Percentiles rank a stretch among this genome's conserved stretches.
These are phyloP conservation scores for Sylvilagus floridanus DNA, from an alignment of 2,797 vertebrate genomes.

Conservation along the genomic window DNA sequence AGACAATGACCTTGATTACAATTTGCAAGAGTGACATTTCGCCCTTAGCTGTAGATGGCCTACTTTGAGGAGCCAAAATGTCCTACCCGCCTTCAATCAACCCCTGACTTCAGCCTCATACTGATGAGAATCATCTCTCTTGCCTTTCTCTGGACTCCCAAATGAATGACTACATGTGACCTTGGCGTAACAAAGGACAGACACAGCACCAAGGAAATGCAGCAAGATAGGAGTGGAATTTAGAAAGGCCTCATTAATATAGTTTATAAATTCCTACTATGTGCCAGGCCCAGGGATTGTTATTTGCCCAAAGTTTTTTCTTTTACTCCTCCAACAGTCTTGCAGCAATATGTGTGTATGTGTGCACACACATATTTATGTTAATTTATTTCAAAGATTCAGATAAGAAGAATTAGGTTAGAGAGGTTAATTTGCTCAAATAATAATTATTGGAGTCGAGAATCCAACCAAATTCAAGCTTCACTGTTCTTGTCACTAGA, in stretches of 20 bases:
- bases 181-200: background rate
- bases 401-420: background rate
- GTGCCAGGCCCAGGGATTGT: background rate
- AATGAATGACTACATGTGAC: background rate
- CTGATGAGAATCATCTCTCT: background rate
- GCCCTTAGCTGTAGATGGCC: background rate
- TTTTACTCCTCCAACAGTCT: background rate
- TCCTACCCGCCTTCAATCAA: background rate
- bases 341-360: background rate
- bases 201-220: background rate
- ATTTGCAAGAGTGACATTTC: constrained; percentile 16
- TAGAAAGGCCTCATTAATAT: background rate
- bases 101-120: background rate
- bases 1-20: background rate
- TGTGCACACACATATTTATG: no score
- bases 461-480: background rate
- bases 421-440: background rate
- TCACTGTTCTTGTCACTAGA: background rate
- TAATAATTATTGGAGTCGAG: background rate
- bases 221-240: background rate
- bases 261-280: background rate
- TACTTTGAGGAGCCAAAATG: background rate
- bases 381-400: background rate
- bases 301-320: background rate
- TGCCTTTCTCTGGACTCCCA: background rate